Base-by-base conservation (phyloP, 2,888 invertebrate species). In the Melanostoma scalare region DNA sequence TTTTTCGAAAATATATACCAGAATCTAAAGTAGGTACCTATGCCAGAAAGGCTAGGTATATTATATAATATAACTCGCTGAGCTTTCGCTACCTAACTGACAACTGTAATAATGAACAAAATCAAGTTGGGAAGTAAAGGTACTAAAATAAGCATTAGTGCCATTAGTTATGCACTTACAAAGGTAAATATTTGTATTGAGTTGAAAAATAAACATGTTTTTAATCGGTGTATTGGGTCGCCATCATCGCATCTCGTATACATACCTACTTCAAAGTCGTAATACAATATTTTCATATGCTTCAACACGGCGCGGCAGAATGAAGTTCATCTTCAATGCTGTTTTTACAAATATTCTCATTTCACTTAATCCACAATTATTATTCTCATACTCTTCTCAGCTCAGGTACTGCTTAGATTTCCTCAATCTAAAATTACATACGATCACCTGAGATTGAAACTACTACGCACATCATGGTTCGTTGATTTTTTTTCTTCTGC, bases 341-440 rank as follows among this genome's bases (percentile, higher is more conserved):
- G 42, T 61, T 67, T 46, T 40, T 74, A 31, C 74, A 60, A 71
- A 20, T 20, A 20, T 53, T 75, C 46, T 75, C 55, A 58, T 65
- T 48, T 61, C 36, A 30, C 31, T 63, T 67, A 67, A 76, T 67
- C 60, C 55, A 56, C 38, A 63, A 38, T 46, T 61, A 82, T 77
- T 46, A 53, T 68, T 73, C 72, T 72, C 56, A 50, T 80, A 60
- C 65, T 20, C 20, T 20, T 20, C 20, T 20, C 20, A 20, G 20
- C 20, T 52, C 42, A 65, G 71, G 55, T 53, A 78, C 52, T 53
- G 73, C 55, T 33, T 33, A 58, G 68, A 82, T 78, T 82, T 82
- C 82, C 78, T 82, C 68, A 82, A 73, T 82, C 68, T 82, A 78
- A 73, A 73, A 82, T 82, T 82, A 82, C 82, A 82, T 65, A 73